A percentile compares a stretch with the other conserved stretches of the same genome.
These are phyloP conservation scores for Lasius platythorax DNA, from an alignment of 2,888 invertebrate genomes.

Conservation along the genomic window DNA sequence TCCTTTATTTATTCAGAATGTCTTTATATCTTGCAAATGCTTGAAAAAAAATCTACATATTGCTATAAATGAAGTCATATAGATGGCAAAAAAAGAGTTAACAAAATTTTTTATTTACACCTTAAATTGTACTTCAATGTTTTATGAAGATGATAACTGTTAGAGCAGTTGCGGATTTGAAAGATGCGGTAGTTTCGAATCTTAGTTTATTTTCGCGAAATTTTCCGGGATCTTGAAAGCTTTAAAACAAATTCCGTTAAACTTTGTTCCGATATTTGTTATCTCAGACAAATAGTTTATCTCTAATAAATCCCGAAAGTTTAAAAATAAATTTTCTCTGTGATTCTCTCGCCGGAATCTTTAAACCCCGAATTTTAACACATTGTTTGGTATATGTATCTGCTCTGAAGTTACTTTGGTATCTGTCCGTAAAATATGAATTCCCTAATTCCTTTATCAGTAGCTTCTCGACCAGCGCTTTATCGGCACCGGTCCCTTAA, in stretches of 20 bases:
- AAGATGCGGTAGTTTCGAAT: slow-evolving; percentile 22
- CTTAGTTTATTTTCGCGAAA: background rate
- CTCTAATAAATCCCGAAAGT: background rate
- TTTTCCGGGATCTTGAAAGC: background rate
- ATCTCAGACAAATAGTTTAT: slow-evolving; percentile 11
- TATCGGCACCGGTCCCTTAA: background rate
- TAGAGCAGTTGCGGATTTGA: slow-evolving; percentile 34
- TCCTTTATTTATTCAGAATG: slow-evolving; percentile 32
- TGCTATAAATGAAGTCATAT: slow-evolving; percentile 44
- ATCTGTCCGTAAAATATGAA: background rate
- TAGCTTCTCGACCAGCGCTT: slow-evolving; percentile 13
- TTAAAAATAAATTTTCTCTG: background rate
- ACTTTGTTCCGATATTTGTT: background rate
- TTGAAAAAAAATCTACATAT: slow-evolving; percentile 35
- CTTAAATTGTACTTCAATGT: slow-evolving; percentile 13
- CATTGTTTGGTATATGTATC: background rate
- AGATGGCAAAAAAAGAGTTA: slow-evolving; percentile 24
- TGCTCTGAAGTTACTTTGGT: slow-evolving; percentile 20
- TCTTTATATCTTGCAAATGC: slow-evolving; percentile 37
- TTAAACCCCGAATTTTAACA: background rate
- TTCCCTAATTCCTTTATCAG: background rate
- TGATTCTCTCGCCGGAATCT: background rate
- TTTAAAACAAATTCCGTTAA: background rate
- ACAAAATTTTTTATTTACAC: slow-evolving; percentile 43
- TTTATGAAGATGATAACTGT: slow-evolving; percentile 9